Conservation (phyloP, 2,113 vertebrate species). For the Romanogobio albipinnatus region DNA sequence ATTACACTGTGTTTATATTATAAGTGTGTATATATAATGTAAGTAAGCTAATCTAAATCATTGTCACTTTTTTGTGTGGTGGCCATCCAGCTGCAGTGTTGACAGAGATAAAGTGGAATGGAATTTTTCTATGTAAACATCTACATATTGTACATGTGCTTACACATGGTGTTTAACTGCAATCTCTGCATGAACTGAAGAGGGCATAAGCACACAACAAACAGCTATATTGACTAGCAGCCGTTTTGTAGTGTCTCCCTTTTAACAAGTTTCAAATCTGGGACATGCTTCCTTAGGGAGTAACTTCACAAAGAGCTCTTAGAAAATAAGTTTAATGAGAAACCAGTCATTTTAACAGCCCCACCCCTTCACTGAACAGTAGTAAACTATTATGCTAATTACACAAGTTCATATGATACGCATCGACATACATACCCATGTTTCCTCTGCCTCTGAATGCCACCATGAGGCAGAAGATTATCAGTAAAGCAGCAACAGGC, state of each 20-base stretch:
- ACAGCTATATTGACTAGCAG: not conserved
- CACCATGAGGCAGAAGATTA: slow-evolving; percentile 11
- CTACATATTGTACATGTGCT: not conserved
- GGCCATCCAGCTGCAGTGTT: no score
- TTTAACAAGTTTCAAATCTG: slow-evolving; percentile 13
- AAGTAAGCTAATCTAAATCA: not conserved
- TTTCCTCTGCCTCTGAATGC: not conserved
- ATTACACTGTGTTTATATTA: no score
- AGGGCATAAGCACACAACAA: slow-evolving; percentile 44
- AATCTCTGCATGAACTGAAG: slow-evolving; percentile 44
- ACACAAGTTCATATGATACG: not conserved
- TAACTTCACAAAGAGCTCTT: slow-evolving; percentile 3
- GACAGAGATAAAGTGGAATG: no score
- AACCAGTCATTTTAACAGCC: not conserved
- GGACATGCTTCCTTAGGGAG: slow-evolving; percentile 9
- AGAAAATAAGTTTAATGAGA: not conserved
- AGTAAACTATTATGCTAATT: not conserved
- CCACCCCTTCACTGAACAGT: not conserved
- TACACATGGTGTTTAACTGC: not conserved
- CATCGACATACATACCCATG: not conserved
- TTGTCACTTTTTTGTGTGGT: not conserved
- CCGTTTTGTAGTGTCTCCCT: not conserved
- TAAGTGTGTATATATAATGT: no score
- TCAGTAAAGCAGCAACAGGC: not conserved
- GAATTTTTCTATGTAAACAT: not conserved